Base-by-base conservation (phyloP, 1,140 invertebrate genomes). In the Rhyzopertha dominica region DNA sequence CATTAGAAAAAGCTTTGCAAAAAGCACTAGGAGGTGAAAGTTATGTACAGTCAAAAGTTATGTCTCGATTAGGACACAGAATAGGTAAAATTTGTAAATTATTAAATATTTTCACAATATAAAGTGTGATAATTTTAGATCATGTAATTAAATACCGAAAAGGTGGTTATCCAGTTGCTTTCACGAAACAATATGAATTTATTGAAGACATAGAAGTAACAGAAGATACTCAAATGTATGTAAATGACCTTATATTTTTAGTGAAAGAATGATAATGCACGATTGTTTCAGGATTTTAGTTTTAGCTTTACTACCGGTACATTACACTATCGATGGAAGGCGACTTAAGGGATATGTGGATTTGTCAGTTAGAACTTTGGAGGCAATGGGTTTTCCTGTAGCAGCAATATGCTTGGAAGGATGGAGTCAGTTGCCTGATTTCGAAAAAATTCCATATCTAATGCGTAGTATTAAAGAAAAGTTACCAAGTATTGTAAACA, bases 371-470 rank as follows among this genome's bases (percentile, higher is more conserved):
- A 68, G 63, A 47, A 63, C 63, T 18, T 51, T 76, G 12, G 67
- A 74, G 52, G 43, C 52, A 20, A 51, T 53, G 26, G 67, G 67
- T 12, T 58, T 66, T 44, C 50, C 51, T 5, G 57, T 72, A 10
- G 54, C 77, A 41, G 53, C 62, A 5, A 60, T 78, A 13, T 59
- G 59, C 46, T 23, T 59, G 20, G 40, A 48, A 18, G 54, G 48
- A 23, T 77, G 73, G 74, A 32, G 48, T 4, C 48, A 58, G 7
- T 38, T 77, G 10, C 36, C 55, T 3, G 62, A 72, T 29, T 58
- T 72, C 44, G 70, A 75, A 62, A 73, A 67, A 53, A 64, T 73
- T 47, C 68, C 67, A 0, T 76, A 71, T 43, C 52, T 77, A 17
- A 66, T 74, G 59, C 66, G 71, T 59, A 51, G 56, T 31, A 66